Percentiles rank a stretch among this genome's conserved stretches.
These are phyloP conservation scores for Dunckerocampus dactyliophorus DNA, from an alignment of 2,113 vertebrate genomes.

Conservation along the genomic window DNA sequence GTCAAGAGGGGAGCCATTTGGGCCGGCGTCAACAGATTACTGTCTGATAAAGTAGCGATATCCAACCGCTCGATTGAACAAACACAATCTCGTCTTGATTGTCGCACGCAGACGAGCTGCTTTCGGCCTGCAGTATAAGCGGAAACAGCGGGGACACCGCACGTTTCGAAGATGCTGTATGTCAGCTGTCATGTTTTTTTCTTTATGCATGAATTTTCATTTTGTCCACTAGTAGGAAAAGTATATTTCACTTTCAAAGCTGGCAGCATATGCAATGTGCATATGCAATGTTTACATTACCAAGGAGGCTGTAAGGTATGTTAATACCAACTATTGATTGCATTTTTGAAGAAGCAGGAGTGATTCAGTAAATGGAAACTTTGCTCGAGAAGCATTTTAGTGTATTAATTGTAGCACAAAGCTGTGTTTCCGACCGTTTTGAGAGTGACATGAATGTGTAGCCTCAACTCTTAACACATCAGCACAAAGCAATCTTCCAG, in stretches of 20 bases:
- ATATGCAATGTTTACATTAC: not conserved
- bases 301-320: no score
- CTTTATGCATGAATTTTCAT: not conserved
- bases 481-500: no score
- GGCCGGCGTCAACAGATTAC: conserved; percentile 58
- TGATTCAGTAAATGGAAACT: no score
- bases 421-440: no score
- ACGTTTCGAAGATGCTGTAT: conserved; percentile 8
- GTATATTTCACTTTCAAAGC: no score
- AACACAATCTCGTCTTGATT: conserved; percentile 60
- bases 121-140: conserved; percentile 31
- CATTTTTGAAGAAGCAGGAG: no score
- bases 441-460: no score
- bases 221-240: not conserved
- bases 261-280: not conserved
- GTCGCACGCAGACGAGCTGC: conserved; percentile 19
- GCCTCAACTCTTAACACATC: no score
- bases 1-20: conserved; percentile 57
- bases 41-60: conserved; percentile 57
- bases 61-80: conserved; percentile 42
- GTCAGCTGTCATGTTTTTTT: conserved; percentile 12
- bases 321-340: no score
- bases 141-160: conserved; percentile 22
- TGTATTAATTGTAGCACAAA: no score
- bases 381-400: no score